These are phyloP conservation scores for Clarias macrocephalus DNA, from an alignment of 2,113 vertebrate genomes.

Conservation along the genomic window DNA sequence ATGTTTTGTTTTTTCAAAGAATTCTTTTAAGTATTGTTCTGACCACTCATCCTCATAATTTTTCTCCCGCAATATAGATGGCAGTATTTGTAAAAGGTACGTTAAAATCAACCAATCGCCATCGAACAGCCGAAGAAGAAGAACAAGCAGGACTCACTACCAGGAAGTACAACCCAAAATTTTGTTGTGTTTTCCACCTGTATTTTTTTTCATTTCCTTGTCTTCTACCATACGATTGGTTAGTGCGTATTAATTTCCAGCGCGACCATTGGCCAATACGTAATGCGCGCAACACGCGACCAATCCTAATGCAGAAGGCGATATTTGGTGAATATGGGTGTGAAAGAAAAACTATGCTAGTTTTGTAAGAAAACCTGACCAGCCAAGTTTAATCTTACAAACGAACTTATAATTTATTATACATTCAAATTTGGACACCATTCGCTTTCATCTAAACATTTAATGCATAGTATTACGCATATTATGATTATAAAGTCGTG, in stretches of 20 bases:
- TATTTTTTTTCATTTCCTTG: neutral
- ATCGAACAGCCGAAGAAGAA: neutral
- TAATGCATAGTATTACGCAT: neutral
- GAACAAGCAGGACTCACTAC: neutral
- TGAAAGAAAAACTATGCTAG: neutral
- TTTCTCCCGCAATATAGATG: neutral
- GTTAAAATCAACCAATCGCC: neutral
- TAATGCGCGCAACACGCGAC: neutral
- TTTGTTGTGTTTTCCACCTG: neutral
- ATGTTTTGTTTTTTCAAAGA: too few species aligned
- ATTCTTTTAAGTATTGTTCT: too few species aligned
- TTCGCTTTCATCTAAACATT: neutral
- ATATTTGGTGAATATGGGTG: neutral
- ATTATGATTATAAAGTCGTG: neutral
- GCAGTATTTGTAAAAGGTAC: neutral
- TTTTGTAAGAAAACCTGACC: neutral
- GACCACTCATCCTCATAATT: neutral
- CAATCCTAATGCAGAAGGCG: neutral
- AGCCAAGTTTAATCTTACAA: slow-evolving; percentile 8
- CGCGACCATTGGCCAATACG: neutral
- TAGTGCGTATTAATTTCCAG: too few species aligned
- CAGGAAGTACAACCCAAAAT: slow-evolving; percentile 22
- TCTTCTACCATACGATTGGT: neutral
- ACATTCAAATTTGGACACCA: neutral
- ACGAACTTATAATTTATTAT: neutral